Evolutionary conservation across 2,888 invertebrate genomes (phyloP).

Genomic region (Drosophila mercatorum): DNA sequence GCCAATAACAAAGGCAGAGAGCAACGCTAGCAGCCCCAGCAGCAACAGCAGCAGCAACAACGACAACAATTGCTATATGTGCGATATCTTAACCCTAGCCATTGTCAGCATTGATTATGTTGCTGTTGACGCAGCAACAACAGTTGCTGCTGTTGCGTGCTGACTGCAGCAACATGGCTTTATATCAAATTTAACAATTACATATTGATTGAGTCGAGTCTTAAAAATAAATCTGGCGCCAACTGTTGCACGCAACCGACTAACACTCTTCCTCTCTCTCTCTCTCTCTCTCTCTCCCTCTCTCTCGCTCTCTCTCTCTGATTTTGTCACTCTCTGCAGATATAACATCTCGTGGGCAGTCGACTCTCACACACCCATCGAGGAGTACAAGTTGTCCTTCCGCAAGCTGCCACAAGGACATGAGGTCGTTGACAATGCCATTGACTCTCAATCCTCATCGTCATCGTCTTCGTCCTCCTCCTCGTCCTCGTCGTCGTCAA

Average conservation of each 20-base stretch:
- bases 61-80: constrained; percentile 37
- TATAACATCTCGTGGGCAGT: constrained; percentile 90
- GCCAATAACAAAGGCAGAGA: constrained; percentile 59
- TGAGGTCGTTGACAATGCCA: constrained; percentile 85
- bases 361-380: constrained; percentile 88
- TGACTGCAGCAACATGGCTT: constrained; percentile 42
- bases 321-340: constrained; percentile 74
- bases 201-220: constrained; percentile 69
- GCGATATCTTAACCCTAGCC: constrained; percentile 59
- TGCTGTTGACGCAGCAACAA: constrained; percentile 37
- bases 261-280: constrained; percentile 29
- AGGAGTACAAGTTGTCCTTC: constrained; percentile 88
- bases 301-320: constrained; percentile 16
- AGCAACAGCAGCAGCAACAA: constrained; percentile 5
- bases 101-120: constrained; percentile 72
- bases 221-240: constrained; percentile 59
- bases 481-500: constrained; percentile 43
- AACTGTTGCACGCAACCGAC: constrained; percentile 71
- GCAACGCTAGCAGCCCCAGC: constrained; percentile 6
- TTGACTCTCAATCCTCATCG: constrained; percentile 83
- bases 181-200: constrained; percentile 73
- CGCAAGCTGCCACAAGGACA: constrained; percentile 87
- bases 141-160: constrained; percentile 29
- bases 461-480: constrained; percentile 82
- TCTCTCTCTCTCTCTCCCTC: constrained; percentile 14